Conservation (phyloP, 2,113 vertebrate species). For the Triplophysa dalaica region DNA sequence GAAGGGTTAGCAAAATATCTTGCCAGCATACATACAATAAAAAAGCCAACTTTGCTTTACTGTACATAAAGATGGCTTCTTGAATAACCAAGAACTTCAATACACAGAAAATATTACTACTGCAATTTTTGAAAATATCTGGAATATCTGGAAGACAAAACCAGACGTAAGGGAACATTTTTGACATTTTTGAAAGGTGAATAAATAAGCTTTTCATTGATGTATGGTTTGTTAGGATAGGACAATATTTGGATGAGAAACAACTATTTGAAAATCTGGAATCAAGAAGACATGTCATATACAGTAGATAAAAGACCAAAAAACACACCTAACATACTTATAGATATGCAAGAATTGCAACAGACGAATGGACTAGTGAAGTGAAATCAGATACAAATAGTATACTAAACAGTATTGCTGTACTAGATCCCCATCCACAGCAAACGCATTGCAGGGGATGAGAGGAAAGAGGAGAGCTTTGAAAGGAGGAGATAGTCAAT, state of each 20-base stretch:
- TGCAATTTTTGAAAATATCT: too few relatives aligned
- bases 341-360: background rate
- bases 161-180: too few relatives aligned
- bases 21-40: constrained; percentile 13
- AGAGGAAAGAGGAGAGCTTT: background rate
- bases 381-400: background rate
- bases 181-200: too few relatives aligned
- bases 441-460: constrained; percentile 15
- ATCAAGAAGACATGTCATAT: background rate
- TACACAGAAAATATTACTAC: too few relatives aligned
- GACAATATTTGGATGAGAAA: too few relatives aligned
- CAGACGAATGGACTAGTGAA: background rate
- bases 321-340: background rate
- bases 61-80: too few relatives aligned
- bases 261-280: too few relatives aligned
- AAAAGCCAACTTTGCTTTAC: background rate
- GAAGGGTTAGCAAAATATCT: background rate
- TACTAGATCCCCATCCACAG: background rate
- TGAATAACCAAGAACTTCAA: too few relatives aligned
- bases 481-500: constrained; percentile 30
- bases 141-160: too few relatives aligned
- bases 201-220: too few relatives aligned
- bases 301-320: background rate
- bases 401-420: background rate
- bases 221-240: too few relatives aligned